Base-by-base conservation (phyloP, 2,888 invertebrate genomes). In the Thyatira batis region DNA sequence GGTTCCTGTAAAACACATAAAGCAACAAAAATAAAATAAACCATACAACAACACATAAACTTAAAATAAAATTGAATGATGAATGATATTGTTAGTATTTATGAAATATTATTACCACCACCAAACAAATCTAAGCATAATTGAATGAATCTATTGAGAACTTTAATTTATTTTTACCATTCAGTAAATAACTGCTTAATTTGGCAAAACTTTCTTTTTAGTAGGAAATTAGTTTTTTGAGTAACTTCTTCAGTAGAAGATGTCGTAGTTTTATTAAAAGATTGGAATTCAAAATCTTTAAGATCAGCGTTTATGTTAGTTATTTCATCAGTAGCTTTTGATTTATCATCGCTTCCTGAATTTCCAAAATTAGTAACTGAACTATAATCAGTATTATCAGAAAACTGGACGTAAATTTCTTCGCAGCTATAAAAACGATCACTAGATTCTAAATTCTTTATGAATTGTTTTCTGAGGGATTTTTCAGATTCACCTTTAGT, bases 1-100 rank as follows among this genome's bases (percentile, higher is more conserved):
- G 85, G 80, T 78, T 87, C 91, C 92, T 92, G 92, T 80, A 91
- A 92, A 90, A 89, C 84, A 90, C 80, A 89, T 87, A 87, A 85
- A 87, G 84, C 85, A 82, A 84, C 78, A 84, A 83, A 84, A 84
- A 75, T 78, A 75, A 74, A 79, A 80, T 67, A 71, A 78, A 75
- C 67, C 53, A 68, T 73, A 72, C 11, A 39, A 39, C 17, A 75
- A 72, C 61, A 54, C 67, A 63, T 63, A 25, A 58, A 61, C 53
- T 60, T 60, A 54, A 55, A 55, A 39, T 52, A 53, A 53, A 55
- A 55, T 33, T 52, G 53, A 53, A 60, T 55, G 53, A 61, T 50
- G 51, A 52, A 54, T 52, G 30, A 51, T 23, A 52, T 52, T 64
- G 67, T 74, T 70, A 69, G 63, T 66, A 64, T 49, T 52, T 51